These are phyloP conservation scores for Sarcophaga subvicina DNA, from an alignment of 2,888 invertebrate genomes.

Conservation along the genomic window DNA sequence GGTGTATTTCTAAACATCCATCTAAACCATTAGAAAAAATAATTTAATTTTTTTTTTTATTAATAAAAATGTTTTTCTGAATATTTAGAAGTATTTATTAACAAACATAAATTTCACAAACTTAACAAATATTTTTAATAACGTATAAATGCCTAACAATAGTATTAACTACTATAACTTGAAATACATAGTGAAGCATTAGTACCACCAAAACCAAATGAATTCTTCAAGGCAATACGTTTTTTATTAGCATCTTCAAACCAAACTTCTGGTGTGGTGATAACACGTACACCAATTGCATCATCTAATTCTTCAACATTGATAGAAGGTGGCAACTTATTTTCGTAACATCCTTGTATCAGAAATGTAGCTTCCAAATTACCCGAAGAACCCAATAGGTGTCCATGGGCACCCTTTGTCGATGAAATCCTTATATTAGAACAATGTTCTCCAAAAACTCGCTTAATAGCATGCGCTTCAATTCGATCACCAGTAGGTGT, in stretches of 20 bases:
- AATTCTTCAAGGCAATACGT: constrained; percentile 95
- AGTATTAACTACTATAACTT: constrained; percentile 72
- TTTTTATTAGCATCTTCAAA: constrained; percentile 72
- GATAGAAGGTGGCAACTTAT: constrained; percentile 92
- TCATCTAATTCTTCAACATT: constrained; percentile 90
- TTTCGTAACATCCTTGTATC: constrained; percentile 89
- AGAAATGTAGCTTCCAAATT: constrained; percentile 95
- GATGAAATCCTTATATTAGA: constrained; percentile 89
- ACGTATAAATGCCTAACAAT: constrained; percentile 28
- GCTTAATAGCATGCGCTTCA: constrained; percentile 90
- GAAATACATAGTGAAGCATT: constrained; percentile 93
- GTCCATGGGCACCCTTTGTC: constrained; percentile 98
- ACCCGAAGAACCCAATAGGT: constrained; percentile 98
- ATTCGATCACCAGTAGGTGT: constrained; percentile 96
- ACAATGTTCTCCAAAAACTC: constrained; percentile 85
- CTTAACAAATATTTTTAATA: constrained; percentile 18
- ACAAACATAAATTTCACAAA: constrained; percentile 27
- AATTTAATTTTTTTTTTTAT: neutral
- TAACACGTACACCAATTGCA: constrained; percentile 86
- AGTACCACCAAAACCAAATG: constrained; percentile 99
- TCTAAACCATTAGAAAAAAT: too few species aligned
- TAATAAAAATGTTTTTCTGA: neutral
- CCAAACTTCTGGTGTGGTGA: constrained; percentile 82
- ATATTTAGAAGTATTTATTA: constrained; percentile 16
- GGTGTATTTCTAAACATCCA: too few species aligned